Evolutionary conservation across 2,113 vertebrate species (phyloP), one percentile per base, ranked within the genome.

Genomic region (Myxocyprinus asiaticus): DNA sequence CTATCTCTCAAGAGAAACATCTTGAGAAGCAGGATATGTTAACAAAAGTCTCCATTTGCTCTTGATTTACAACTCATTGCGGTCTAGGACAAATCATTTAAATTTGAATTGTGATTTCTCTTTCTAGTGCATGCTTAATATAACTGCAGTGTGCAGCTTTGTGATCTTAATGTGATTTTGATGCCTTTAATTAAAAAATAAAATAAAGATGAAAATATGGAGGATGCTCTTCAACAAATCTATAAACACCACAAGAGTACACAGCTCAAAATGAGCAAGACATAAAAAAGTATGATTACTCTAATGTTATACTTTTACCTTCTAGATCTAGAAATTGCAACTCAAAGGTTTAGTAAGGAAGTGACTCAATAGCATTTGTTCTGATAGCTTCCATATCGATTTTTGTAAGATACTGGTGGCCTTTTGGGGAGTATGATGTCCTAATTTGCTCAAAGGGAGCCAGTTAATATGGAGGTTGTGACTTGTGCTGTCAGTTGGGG

Each of bases 291-390:
- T 5, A 55, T 4, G 9, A 7, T 9, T 55, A 5, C 0, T 56
- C 3, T 56, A 1, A 6, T 5, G n/a, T 15, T 5, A 5, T n/a
- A 7, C 55, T 8, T 72, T 71, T 58, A 43, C 4, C 33, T 43
- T 45, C 11, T 55, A 14, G 11, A 72, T 58, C 12, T 15, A 10
- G 50, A 42, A n/a, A n/a, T 33, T 50, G 17, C 12, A 50, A 50
- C 66, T 44, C 8, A 10, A 44, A 80, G n/a, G 10, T 33, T 63
- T 76, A n/a, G n/a, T 9, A n/a, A n/a, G n/a, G 61, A 53, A 14
- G 66, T 67, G 14, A 59, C 66, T 80, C 73, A 73, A 77, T 72
- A 22, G 33, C 55, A 72, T 80, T 68, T 44, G 58, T 61, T 72
- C 55, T 66, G 61, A 45, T 59, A 55, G 75, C 45, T 76, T 47